Evolutionary conservation across 1,140 invertebrate genomes (phyloP).

Genomic region (Drosophila ironensis): DNA sequence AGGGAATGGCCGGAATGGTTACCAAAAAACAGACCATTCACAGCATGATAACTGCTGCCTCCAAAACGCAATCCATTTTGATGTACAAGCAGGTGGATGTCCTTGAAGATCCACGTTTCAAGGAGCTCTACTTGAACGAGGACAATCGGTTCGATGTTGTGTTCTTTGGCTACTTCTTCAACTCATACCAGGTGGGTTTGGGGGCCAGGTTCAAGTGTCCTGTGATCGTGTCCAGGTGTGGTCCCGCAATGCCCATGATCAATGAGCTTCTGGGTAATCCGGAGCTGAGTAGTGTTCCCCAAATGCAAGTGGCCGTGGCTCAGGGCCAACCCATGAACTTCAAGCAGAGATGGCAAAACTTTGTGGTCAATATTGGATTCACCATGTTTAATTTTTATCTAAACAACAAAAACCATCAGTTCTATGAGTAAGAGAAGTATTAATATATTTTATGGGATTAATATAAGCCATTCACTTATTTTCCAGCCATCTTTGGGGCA

Average conservation of each 20-base stretch:
- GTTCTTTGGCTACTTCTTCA: constrained; percentile 53
- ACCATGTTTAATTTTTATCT: constrained; percentile 9
- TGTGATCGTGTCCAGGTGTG: constrained; percentile 39
- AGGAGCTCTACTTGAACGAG: constrained; percentile 43
- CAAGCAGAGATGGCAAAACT: constrained; percentile 44
- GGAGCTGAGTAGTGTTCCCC: constrained; percentile 16
- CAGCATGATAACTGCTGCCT: constrained; percentile 34
- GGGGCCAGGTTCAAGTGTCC: constrained; percentile 57
- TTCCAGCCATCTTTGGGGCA: constrained; percentile 21
- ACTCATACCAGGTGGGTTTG: constrained; percentile 46
- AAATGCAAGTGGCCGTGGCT: constrained; percentile 35
- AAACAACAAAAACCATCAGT: constrained; percentile 8
- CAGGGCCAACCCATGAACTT: constrained; percentile 57
- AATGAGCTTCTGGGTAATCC: constrained; percentile 52
- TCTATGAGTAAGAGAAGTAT: constrained; percentile 57
- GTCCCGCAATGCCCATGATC: constrained; percentile 26
- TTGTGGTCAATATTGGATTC: constrained; percentile 10
- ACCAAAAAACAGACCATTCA: constrained; percentile 48
- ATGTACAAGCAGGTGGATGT: constrained; percentile 45
- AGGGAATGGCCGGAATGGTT: constrained; percentile 10
- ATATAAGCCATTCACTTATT: background rate
- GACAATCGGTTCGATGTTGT: constrained; percentile 53
- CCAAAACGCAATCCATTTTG: constrained; percentile 6
- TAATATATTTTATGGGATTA: background rate
- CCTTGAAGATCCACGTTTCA: constrained; percentile 49